These are phyloP conservation scores for Coenonympha glycerion DNA, from an alignment of 2,888 invertebrate species.

Conservation along the genomic window DNA sequence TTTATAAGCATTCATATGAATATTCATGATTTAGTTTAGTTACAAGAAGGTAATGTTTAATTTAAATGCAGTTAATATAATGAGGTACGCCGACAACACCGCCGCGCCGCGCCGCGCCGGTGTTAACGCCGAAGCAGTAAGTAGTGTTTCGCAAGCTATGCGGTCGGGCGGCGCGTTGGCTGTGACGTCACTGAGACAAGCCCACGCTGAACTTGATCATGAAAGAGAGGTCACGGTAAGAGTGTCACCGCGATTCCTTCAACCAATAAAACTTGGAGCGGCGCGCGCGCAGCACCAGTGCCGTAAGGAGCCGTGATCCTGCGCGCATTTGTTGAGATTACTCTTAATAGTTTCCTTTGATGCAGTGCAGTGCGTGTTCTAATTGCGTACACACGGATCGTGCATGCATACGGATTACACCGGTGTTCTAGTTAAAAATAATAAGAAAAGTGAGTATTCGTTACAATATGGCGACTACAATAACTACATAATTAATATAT, in stretches of 20 bases:
- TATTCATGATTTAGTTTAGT: too few relatives aligned
- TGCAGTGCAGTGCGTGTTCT: constrained; percentile 14
- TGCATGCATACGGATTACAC: constrained; percentile 10
- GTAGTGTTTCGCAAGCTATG: constrained; percentile 28
- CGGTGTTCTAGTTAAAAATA: neutral
- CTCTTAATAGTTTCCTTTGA: constrained; percentile 10
- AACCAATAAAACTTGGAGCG: constrained; percentile 19
- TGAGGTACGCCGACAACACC: too few relatives aligned
- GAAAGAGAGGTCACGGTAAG: constrained; percentile 21
- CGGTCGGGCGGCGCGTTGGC: neutral
- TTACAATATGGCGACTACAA: too few relatives aligned
- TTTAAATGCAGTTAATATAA: too few relatives aligned
- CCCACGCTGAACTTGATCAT: constrained; percentile 21
- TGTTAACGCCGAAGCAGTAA: neutral
- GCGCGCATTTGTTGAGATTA: constrained; percentile 11
- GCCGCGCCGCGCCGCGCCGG: too few relatives aligned
- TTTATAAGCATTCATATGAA: too few relatives aligned
- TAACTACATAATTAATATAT: neutral
- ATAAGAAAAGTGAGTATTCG: constrained; percentile 20
- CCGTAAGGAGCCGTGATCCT: constrained; percentile 17
- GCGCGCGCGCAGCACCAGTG: constrained; percentile 11
- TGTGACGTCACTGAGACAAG: constrained; percentile 11
- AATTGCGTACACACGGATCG: constrained; percentile 6
- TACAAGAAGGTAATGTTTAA: too few relatives aligned
- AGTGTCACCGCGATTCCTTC: constrained; percentile 13